Conservation (phyloP, 2,888 invertebrate genomes). For the Conus canariensis region DNA sequence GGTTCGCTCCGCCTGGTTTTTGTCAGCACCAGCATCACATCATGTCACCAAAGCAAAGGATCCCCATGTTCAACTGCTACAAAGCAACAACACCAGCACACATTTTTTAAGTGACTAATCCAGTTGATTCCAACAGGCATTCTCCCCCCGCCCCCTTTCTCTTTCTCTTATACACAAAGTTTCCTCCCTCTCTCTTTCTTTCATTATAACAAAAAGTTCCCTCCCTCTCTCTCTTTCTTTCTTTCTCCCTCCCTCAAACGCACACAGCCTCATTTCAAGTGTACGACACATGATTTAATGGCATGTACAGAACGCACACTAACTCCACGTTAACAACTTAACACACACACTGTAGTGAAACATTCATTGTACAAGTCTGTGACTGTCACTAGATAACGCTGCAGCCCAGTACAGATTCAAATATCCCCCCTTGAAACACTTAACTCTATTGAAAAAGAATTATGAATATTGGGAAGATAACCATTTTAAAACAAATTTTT, state of each 20-base stretch:
- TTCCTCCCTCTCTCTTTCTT: constrained; percentile 4
- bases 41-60: background rate
- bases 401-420: background rate
- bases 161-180: background rate
- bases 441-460: too few relatives aligned
- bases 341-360: background rate
- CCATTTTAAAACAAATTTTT: too few relatives aligned
- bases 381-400: background rate
- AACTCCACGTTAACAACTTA: background rate
- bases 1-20: constrained; percentile 10
- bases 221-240: background rate
- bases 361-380: background rate
- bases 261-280: background rate
- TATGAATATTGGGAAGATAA: too few relatives aligned
- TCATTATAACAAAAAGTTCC: background rate
- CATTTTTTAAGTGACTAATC: too few relatives aligned
- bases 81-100: too few relatives aligned
- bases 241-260: background rate
- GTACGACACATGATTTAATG: too few relatives aligned
- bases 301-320: too few relatives aligned
- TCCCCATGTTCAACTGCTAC: too few relatives aligned
- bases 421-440: too few relatives aligned
- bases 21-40: background rate
- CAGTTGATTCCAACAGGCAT: too few relatives aligned
- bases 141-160: background rate